Base-by-base conservation (phyloP, 1,140 invertebrate species). In the Atta cephalotes region DNA sequence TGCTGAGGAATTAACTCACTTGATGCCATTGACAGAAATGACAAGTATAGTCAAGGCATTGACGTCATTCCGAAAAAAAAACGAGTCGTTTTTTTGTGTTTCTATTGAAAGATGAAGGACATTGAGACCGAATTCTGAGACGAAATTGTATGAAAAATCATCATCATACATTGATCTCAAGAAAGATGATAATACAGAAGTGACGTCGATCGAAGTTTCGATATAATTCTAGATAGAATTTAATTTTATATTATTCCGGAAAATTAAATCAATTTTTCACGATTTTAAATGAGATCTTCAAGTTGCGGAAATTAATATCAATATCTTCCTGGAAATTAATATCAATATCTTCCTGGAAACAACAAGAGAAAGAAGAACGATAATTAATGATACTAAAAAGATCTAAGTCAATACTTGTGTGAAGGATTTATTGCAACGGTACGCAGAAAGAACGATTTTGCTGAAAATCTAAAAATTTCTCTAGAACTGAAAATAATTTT, bases 221-320 rank as follows among this genome's bases (percentile, higher is more conserved):
- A 80, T 77, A 51, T 78, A 63, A 25, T 28, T 9, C 4, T 3
- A 31, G n/a, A n/a, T 49, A 16, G 16, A 45, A 45, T 10, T 56
- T 31, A 28, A n/a, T 49, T 56, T 74, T 58, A 10, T 78, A 62
- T 62, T 16, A 21, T 21, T 58, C 31, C 72, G 7, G 53, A n/a
- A 76, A 76, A 76, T 45, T 68, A n/a, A 66, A n/a, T 76, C n/a
- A 76, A 39, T 39, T 76, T 74, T 60, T 60, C 51, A 14, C 53
- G 12, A 16, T 58, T 49, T 63, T 9, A 78, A 2, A 3, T 5
- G 6, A 28, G 5, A 65, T 14, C 16, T 28, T 16, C 28, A 25
- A 12, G 28, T 45, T 45, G 3, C 14, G 25, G 6, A 49, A 63
- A 49, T 68, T 39, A 39, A 39, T 21, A 39, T 25, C 25, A 25